Evolutionary conservation across 2,113 vertebrate species (phyloP), one percentile per base, ranked within the genome.

Genomic region (Corvus moneduloides): DNA sequence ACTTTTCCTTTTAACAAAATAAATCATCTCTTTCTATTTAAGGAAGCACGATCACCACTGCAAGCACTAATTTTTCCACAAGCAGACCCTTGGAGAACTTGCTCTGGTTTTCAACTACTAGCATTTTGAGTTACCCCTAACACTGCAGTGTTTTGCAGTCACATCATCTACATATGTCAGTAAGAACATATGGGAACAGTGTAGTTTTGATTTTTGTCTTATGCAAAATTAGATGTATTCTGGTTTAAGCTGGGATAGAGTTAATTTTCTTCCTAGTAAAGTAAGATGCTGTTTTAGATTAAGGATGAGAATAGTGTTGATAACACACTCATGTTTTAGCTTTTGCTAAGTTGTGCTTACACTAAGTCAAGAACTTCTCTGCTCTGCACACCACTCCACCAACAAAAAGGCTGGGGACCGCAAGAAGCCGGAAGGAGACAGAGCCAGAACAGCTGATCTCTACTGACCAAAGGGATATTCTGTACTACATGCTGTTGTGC

Each of bases 21-120:
- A 37, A 58, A 72, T 73, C 0, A 58, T 62, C 4, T 67, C 3
- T 46, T 69, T 89, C 18, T 67, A 18, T 54, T 68, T 66, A 79
- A 30, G 16, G 17, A 75, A 73, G 3, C 2, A 85, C 0, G 0
- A 20, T 26, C 52, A 17, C 5, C 27, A 37, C 8, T 26, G 4
- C 19, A 83, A 92, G 46, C 11, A 14, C 3, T 44, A 66, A 61
- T 64, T 76, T 64, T 86, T 83, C 11, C 13, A 73, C 19, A 61
- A 10, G 24, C 5, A 81, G 44, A 59, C 7, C 7, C 26, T 12
- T 61, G 20, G 11, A 68, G 2, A 88, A 16, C 9, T 68, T 80
- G 2, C 39, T 82, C 28, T 48, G 6, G 2, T 69, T 80, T 93
- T 83, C 32, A 56, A 2, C n/a, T 76, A 28, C 16, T 33, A 75